Percentiles rank a stretch among this genome's conserved stretches.
Conservation (phyloP, 1,140 invertebrate species). For the Nilaparvata lugens region DNA sequence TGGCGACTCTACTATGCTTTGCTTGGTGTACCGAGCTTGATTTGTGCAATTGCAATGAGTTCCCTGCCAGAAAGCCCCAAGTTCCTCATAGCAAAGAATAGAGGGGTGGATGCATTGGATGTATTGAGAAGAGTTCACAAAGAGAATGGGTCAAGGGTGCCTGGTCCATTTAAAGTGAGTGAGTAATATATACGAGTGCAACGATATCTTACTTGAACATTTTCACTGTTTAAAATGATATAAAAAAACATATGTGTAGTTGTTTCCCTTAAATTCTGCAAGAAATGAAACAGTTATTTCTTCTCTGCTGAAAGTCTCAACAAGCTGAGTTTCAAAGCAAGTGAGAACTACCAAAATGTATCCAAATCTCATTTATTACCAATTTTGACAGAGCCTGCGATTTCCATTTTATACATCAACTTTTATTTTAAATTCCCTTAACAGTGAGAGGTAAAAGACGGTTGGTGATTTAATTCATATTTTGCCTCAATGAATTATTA, state of each 20-base stretch:
- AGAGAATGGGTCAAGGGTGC: not conserved
- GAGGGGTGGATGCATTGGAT: not conserved
- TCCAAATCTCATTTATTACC: too few relatives aligned
- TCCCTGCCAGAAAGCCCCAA: not conserved
- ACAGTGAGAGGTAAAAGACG: too few relatives aligned
- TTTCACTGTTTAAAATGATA: not conserved
- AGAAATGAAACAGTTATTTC: not conserved
- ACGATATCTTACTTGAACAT: not conserved
- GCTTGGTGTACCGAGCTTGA: not conserved
- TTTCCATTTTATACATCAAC: too few relatives aligned
- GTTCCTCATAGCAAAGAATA: not conserved
- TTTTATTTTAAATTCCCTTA: too few relatives aligned
- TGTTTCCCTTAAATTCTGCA: not conserved
- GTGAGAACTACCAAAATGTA: too few relatives aligned
- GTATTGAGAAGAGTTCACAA: not conserved
- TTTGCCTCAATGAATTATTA: too few relatives aligned
- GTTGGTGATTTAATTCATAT: too few relatives aligned
- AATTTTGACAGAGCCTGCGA: too few relatives aligned
- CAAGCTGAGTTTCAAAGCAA: too few relatives aligned
- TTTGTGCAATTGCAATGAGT: not conserved
- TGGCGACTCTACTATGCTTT: not conserved
- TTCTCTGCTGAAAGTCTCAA: too few relatives aligned
- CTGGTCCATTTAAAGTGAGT: not conserved
- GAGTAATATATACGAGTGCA: not conserved
- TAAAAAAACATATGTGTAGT: not conserved